Percentiles rank a stretch among this genome's conserved stretches.
Evolutionary conservation across 64 coral and sea anemone genomes (phyloP).

Genomic region (Stylophora pistillata): DNA sequence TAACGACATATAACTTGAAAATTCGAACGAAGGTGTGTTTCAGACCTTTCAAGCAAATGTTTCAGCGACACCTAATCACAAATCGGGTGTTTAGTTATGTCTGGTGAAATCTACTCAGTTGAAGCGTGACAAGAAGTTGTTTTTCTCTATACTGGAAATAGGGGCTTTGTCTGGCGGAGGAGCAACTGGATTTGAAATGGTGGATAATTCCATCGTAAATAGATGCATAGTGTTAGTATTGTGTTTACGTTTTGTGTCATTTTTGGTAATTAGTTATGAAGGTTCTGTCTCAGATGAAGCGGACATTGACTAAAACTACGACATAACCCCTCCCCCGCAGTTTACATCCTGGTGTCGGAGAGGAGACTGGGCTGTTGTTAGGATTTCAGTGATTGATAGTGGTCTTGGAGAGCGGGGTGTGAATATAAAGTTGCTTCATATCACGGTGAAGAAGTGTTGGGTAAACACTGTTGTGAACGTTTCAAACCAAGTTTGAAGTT

Average conservation of each 20-base stretch:
- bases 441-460: background rate
- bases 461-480: conserved; percentile 14
- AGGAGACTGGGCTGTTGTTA: background rate
- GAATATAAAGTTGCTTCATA: too few relatives aligned
- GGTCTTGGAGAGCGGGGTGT: background rate
- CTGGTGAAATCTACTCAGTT: too few relatives aligned
- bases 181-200: too few relatives aligned
- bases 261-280: too few relatives aligned
- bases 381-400: background rate
- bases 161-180: too few relatives aligned
- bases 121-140: too few relatives aligned
- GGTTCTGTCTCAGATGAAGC: background rate
- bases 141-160: too few relatives aligned
- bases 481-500: background rate
- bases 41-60: background rate
- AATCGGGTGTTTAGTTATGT: background rate
- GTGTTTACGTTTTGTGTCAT: too few relatives aligned
- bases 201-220: too few relatives aligned
- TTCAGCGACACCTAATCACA: background rate
- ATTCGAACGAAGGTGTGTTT: background rate
- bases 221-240: too few relatives aligned
- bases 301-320: background rate
- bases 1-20: background rate
- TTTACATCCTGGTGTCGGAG: background rate
- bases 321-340: background rate